Conservation (phyloP, 2,888 invertebrate genomes). For the Leucania comma region DNA sequence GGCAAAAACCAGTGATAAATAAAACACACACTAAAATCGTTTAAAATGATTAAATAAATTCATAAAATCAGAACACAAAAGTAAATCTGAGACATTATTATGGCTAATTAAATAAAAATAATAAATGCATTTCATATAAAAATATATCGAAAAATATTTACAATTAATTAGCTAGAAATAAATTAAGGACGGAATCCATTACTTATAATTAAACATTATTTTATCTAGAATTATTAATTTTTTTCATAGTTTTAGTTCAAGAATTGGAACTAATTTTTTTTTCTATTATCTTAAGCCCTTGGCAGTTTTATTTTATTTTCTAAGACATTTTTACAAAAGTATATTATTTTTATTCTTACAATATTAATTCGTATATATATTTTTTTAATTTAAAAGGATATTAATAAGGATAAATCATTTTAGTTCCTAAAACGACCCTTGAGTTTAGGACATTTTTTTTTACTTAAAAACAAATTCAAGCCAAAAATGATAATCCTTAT, state of each 20-base stretch:
- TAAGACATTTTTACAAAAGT: slow-evolving; percentile 61
- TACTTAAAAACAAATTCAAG: background rate
- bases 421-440: slow-evolving; percentile 1
- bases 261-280: slow-evolving; percentile 44
- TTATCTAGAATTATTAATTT: slow-evolving; percentile 38
- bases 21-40: slow-evolving; percentile 32
- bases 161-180: slow-evolving; percentile 73
- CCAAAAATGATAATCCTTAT: slow-evolving; percentile 33
- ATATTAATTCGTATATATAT: slow-evolving; percentile 65
- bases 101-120: slow-evolving; percentile 82
- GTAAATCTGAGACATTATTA: slow-evolving; percentile 66
- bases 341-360: slow-evolving; percentile 44
- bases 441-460: background rate
- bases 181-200: slow-evolving; percentile 71
- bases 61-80: slow-evolving; percentile 64
- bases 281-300: slow-evolving; percentile 44
- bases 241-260: slow-evolving; percentile 36
- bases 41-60: slow-evolving; percentile 70
- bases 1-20: background rate
- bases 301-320: slow-evolving; percentile 44
- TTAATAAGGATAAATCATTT: slow-evolving; percentile 41
- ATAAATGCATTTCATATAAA: slow-evolving; percentile 79
- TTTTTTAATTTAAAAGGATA: slow-evolving; percentile 35
- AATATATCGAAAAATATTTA: slow-evolving; percentile 70
- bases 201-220: slow-evolving; percentile 45